These are phyloP conservation scores for Caerostris extrusa DNA, from an alignment of 1,140 invertebrate genomes.

Conservation along the genomic window DNA sequence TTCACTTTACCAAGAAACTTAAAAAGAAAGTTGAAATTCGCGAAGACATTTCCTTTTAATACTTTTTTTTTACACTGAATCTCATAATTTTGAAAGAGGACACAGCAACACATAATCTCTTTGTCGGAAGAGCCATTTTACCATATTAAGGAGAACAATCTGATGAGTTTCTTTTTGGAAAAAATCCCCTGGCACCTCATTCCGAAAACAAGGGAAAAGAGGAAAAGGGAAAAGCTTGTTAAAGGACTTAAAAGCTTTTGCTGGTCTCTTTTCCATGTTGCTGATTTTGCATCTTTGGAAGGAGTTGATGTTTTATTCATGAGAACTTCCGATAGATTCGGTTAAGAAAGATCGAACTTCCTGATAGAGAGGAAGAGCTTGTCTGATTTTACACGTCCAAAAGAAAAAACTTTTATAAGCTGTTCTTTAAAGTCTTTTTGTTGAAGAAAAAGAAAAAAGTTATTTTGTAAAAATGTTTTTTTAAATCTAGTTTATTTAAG, in stretches of 20 bases:
- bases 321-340: conserved; percentile 10
- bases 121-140: background rate
- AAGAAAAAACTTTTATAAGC: conserved; percentile 26
- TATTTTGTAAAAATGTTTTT: background rate
- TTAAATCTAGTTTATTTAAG: background rate
- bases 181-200: background rate
- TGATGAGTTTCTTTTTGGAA: no score
- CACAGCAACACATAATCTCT: background rate
- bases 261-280: conserved; percentile 57
- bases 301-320: conserved; percentile 59
- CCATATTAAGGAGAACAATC: conserved; percentile 27
- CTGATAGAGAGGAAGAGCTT: background rate
- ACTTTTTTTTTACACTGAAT: background rate
- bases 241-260: conserved; percentile 68
- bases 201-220: background rate
- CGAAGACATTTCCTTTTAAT: background rate
- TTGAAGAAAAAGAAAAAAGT: background rate
- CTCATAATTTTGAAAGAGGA: background rate
- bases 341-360: conserved; percentile 26
- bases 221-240: conserved; percentile 37
- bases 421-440: background rate
- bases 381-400: conserved; percentile 30
- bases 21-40: background rate
- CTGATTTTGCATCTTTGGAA: conserved; percentile 68
- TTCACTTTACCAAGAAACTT: background rate